A percentile compares a stretch with the other conserved stretches of the same genome.
Conservation (phyloP, 2,797 vertebrate genomes). For the Myotis daubentonii region DNA sequence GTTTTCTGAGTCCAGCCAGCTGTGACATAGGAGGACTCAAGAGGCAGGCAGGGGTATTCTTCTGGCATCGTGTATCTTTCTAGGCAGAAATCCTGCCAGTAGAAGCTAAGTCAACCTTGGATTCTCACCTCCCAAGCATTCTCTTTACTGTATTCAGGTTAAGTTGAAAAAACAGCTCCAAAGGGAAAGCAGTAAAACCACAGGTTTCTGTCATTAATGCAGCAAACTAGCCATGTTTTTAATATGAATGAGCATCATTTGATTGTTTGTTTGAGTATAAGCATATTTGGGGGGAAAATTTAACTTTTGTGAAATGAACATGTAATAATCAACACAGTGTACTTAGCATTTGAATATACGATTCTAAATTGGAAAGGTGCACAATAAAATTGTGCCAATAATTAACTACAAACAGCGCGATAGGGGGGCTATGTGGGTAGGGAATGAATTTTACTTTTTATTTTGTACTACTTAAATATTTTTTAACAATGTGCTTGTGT, state of each 20-base stretch:
- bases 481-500: neutral
- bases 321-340: slow-evolving; percentile 45
- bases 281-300: slow-evolving; percentile 13
- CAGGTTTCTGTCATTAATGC: slow-evolving; percentile 58
- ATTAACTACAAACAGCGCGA: neutral
- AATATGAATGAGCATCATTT: slow-evolving; percentile 62
- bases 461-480: slow-evolving; percentile 33
- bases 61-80: neutral
- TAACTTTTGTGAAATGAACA: slow-evolving; percentile 51
- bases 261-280: slow-evolving; percentile 61
- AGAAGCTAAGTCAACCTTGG: neutral
- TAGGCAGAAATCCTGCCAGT: neutral
- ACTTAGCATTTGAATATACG: neutral
- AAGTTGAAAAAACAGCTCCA: neutral
- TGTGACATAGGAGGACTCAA: neutral
- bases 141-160: slow-evolving; percentile 18
- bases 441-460: neutral
- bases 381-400: neutral
- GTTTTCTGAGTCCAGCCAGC: neutral
- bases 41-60: neutral
- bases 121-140: neutral
- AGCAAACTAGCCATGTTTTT: slow-evolving; percentile 29
- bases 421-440: no score
- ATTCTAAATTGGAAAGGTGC: slow-evolving; percentile 41
- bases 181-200: slow-evolving; percentile 38